A percentile compares a stretch with the other conserved stretches of the same genome.
phyloP scores from a whole-genome alignment of 2,888 invertebrate species.

The Alcis repandata region DNA sequence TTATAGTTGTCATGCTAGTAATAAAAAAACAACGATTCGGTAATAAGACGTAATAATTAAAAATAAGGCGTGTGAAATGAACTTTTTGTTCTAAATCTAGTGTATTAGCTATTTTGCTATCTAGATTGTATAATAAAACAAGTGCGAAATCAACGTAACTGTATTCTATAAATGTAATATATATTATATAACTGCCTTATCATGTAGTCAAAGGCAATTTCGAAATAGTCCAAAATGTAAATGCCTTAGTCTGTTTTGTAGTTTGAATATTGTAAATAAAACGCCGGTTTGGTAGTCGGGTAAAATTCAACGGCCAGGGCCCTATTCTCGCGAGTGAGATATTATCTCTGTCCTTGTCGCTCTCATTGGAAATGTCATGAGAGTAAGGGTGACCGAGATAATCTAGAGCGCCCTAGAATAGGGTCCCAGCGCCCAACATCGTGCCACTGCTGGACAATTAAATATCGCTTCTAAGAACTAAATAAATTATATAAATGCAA shows the following conservation, averaged over 20 bases:
- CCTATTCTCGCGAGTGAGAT: no score
- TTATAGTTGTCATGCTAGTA: constrained; percentile 6
- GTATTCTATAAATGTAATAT: background rate
- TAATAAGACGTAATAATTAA: constrained; percentile 17
- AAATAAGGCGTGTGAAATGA: constrained; percentile 16
- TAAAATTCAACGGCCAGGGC: no score
- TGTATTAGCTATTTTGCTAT: constrained; percentile 7
- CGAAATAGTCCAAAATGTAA: background rate
- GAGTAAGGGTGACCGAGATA: no score
- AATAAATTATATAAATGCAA: no score
- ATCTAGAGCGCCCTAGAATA: no score
- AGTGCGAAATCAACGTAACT: background rate
- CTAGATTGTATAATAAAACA: background rate
- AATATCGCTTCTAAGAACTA: no score
- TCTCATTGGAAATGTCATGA: no score
- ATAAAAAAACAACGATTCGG: constrained; percentile 20
- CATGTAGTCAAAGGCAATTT: constrained; percentile 7
- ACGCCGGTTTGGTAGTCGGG: background rate
- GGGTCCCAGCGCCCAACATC: no score
- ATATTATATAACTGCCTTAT: constrained; percentile 10
- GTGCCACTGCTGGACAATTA: no score
- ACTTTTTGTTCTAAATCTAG: constrained; percentile 2
- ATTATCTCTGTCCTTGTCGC: no score
- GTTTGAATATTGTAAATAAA: background rate
- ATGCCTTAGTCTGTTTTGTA: background rate